Evolutionary conservation across 1,140 invertebrate species (phyloP), one percentile per base, ranked within the genome.

Genomic region (Achatina immaculata): DNA sequence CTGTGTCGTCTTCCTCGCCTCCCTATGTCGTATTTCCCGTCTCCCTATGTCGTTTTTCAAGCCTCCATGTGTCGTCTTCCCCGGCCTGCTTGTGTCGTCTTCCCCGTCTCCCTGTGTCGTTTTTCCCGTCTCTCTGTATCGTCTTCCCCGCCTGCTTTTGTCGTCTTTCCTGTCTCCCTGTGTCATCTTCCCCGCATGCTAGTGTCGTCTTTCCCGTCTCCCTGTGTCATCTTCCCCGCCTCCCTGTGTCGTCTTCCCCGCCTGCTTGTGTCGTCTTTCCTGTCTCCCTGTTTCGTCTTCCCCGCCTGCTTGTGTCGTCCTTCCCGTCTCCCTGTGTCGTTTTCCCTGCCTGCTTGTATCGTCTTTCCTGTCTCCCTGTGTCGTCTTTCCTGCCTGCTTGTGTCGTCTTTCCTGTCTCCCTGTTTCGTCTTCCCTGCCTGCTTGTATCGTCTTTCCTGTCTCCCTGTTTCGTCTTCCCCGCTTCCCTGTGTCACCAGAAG

Each of bases 231-330:
- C 43, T 45, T 76, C 16, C 42, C 21, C 31, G 16, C 42, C 40
- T 80, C 36, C 31, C 21, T 76, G 14, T 73, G 16, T 80, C 68
- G 42, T 7, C 38, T 73, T 80, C 40, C 69, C 19, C 31, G 28
- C 31, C 40, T 48, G 7, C 45, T 11, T 11, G 45, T 48, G 45
- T 19, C 45, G 19, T 19, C 45, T 48, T 48, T 48, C 42, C 21
- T 45, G 28, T 80, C 40, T 73, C 38, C 43, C 36, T 43, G n/a
- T 80, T 42, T 72, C 69, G 16, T 28, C 43, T 80, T 45, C 74
- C 43, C 19, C 40, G 74, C 45, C 31, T 73, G 14, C 43, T 80
- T 31, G 74, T 73, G 21, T 45, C 69, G 24, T 75, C 43, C 31
- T 9, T 80, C 43, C 19, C 74, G 34, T 48, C 19, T 48, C 19